Base-by-base conservation (phyloP, 2,113 vertebrate genomes). In the Pangasianodon gigas region DNA sequence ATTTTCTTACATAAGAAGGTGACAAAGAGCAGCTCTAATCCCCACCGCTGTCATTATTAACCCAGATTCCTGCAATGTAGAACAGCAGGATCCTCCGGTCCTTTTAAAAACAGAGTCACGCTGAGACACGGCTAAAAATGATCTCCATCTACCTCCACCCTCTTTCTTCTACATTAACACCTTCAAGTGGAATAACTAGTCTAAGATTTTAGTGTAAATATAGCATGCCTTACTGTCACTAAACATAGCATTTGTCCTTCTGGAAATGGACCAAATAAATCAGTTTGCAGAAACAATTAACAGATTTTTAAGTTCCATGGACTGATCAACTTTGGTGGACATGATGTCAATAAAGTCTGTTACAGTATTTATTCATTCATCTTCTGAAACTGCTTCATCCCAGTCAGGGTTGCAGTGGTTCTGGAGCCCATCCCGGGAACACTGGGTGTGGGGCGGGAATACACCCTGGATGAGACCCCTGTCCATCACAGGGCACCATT, bases 31-130 rank as follows among this genome's bases (percentile, higher is more conserved):
- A 16, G 69, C 69, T 29, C 52, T 67, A 60, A 87, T 75, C 62
- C 69, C 52, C 86, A 58, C 24, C 21, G 37, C 71, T 87, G 86
- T 16, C 51, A 18, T 77, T 56, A 75, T 87, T 87, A 87, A 87
- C 69, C 86, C 69, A 75, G 86, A 75, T 87, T 46, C 69, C 48
- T 41, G 69, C 52, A 41, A 41, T 58, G 51, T 37, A 87, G 69
- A 77, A 75, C 52, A 77, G 52, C 37, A 41, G 26, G 67, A 24
- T 77, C 86, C 24, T 56, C 51, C 29, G 2, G 18, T 74, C 11
- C 44, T 86, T 32, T 86, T 71, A 7, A 69, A 51, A 54, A 84
- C 81, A 10, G 19, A 41, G 32, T 60, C 56, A 84, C 14, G 37
- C 71, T 3, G 71, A 75, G 32, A 56, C 58, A 48, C 9, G 14